Base-by-base conservation (phyloP, 2,888 invertebrate species). In the Heteropelma amictum region DNA sequence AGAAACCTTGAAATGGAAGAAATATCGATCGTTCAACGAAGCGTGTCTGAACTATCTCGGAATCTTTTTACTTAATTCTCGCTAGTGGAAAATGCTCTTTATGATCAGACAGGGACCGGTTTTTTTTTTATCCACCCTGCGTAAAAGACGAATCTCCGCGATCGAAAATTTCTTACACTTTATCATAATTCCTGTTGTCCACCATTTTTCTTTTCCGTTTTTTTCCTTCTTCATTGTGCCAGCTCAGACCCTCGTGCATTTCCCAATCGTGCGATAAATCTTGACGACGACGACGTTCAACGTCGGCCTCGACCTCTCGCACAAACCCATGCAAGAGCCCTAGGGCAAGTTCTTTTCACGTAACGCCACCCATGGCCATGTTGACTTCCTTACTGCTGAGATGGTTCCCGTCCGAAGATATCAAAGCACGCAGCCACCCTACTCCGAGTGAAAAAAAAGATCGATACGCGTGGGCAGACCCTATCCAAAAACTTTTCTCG, bases 361-460 rank as follows among this genome's bases (percentile, higher is more conserved):
- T 73, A 73, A 73, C 73, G 23, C 47, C 28, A 33, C 63, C 61
- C 19, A 69, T 53, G 53, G 19, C 35, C 42, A 17, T 33, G 21
- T 38, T 45, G 49, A 73, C 72, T 73, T 73, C 72, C 72, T 68
- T 54, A 73, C 60, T 60, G 40, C 70, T 58, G 42, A 30, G 75
- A 79, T 76, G 38, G 78, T 75, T 77, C 82, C 77, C 63, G 75
- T 70, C 69, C 64, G 73, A 70, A 40, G 51, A 53, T 54, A 54
- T 35, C 78, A 79, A 78, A 79, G 73, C 74, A 79, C 77, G 78
- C 81, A 80, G 58, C 12, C 82, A 81, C 82, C 82, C 84, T 85
- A 85, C 84, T 84, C 83, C 76, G 84, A 85, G 84, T 81, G 58
- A 63, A 67, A 76, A 47, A n/a, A 67, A 56, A 81, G 84, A 85